These are phyloP conservation scores for Glyptemys insculpta DNA, from an alignment of 2,797 vertebrate genomes.

Conservation along the genomic window DNA sequence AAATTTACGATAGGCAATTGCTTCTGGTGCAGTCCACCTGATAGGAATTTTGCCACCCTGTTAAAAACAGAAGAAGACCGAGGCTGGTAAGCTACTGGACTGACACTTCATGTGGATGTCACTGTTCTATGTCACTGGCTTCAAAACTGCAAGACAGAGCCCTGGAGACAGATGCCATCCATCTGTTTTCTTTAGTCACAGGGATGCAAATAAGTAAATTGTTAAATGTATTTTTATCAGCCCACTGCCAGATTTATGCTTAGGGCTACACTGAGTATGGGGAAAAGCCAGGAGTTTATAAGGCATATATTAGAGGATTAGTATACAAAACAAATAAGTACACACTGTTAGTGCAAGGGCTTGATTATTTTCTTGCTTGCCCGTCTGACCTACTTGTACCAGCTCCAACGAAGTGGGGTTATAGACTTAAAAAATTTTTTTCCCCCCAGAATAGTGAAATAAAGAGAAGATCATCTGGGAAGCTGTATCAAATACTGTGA, in stretches of 20 bases:
- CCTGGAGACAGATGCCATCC: conserved; percentile 22
- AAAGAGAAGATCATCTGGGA: conserved; percentile 48
- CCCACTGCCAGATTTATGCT: conserved; percentile 60
- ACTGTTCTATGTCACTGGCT: not conserved
- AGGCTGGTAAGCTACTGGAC: conserved; percentile 3
- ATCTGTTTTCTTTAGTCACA: conserved; percentile 62
- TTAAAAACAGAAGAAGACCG: conserved; percentile 32
- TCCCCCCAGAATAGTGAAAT: conserved; percentile 59
- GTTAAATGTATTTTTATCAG: conserved; percentile 64
- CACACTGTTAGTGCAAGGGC: conserved; percentile 35
- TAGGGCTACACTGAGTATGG: conserved; percentile 46
- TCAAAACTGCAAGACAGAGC: conserved; percentile 6
- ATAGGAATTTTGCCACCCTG: conserved; percentile 99
- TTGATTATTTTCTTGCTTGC: conserved; percentile 47
- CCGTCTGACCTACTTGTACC: conserved; percentile 39
- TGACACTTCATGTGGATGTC: not conserved
- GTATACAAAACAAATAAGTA: conserved; percentile 64
- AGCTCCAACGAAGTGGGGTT: conserved; percentile 58
- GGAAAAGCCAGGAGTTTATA: conserved; percentile 58
- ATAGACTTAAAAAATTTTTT: conserved; percentile 7
- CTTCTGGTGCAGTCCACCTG: conserved; percentile 98
- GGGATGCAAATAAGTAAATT: conserved; percentile 62
- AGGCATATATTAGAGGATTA: conserved; percentile 51
- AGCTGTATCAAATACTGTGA: conserved; percentile 28
- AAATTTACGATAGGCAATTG: conserved; percentile 97